Evolutionary conservation across 92 coral and sea anemone species (phyloP).

Genomic region (Umimayanthus chanpuru): DNA sequence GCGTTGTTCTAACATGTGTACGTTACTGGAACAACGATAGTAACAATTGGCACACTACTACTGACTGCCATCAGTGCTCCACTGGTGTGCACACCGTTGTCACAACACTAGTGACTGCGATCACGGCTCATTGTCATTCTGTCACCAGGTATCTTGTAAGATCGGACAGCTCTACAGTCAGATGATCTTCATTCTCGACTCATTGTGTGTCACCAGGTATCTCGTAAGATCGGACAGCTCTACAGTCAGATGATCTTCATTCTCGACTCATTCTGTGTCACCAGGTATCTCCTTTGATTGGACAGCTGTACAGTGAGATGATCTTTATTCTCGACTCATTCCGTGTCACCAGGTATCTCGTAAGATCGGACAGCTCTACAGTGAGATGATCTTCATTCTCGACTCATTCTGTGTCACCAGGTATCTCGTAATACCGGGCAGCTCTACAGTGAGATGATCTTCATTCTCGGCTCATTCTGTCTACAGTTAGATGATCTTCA

Average conservation of each 20-base stretch:
- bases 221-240: conserved; percentile 78
- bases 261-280: conserved; percentile 53
- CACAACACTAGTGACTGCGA: too few relatives aligned
- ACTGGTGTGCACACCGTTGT: too few relatives aligned
- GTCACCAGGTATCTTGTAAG: too few relatives aligned
- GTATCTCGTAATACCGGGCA: conserved; percentile 85
- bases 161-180: too few relatives aligned
- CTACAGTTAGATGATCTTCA: conserved; percentile 45
- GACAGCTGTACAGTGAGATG: background rate
- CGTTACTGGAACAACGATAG: too few relatives aligned
- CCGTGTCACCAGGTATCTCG: conserved; percentile 67
- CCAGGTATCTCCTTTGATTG: too few relatives aligned
- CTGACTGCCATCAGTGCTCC: too few relatives aligned
- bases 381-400: conserved; percentile 60
- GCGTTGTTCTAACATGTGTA: too few relatives aligned
- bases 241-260: conserved; percentile 97
- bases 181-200: conserved; percentile 60
- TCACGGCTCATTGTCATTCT: too few relatives aligned
- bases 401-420: conserved; percentile 29
- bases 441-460: conserved; percentile 68
- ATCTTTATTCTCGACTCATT: too few relatives aligned
- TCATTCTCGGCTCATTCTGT: too few relatives aligned
- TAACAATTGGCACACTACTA: too few relatives aligned
- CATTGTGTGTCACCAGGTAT: conserved; percentile 56
- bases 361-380: conserved; percentile 46